Evolutionary conservation across 2,113 vertebrate genomes (phyloP).

Genomic region (Salminus brasiliensis): DNA sequence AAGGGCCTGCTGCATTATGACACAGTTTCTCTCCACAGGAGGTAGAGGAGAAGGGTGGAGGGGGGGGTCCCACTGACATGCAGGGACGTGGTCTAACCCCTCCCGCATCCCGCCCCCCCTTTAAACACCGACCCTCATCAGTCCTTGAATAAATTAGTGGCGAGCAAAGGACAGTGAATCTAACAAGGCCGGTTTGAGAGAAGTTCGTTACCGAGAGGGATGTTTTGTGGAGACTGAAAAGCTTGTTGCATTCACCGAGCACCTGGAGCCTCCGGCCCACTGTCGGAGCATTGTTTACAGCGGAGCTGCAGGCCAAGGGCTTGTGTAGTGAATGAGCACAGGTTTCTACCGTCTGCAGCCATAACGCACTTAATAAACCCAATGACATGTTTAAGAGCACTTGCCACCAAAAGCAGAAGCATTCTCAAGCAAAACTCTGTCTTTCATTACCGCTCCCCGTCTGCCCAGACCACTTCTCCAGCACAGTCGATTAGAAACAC

Average conservation of each 20-base stretch:
- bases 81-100: slow-evolving; percentile 60
- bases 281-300: slow-evolving; percentile 52
- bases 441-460: background rate
- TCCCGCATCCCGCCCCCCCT: slow-evolving; percentile 45
- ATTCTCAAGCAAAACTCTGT: background rate
- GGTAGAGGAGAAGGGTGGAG: slow-evolving; percentile 54
- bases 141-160: slow-evolving; percentile 75
- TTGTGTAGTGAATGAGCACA: background rate
- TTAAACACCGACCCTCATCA: slow-evolving; percentile 34
- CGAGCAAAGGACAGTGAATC: slow-evolving; percentile 66
- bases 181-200: slow-evolving; percentile 62
- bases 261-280: slow-evolving; percentile 70
- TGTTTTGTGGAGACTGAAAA: slow-evolving; percentile 64
- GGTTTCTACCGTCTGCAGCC: background rate
- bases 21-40: slow-evolving; percentile 81
- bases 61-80: slow-evolving; percentile 69
- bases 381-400: background rate
- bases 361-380: slow-evolving; percentile 11
- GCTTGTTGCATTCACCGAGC: slow-evolving; percentile 68
- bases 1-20: slow-evolving; percentile 79
- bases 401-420: background rate
- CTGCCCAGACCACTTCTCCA: background rate
- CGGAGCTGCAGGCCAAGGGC: slow-evolving; percentile 50
- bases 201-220: slow-evolving; percentile 70
- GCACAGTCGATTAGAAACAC: background rate